Percentiles rank a stretch among this genome's conserved stretches.
phyloP scores from a whole-genome alignment of 2,113 vertebrate genomes.

The Oncorhynchus keta region DNA sequence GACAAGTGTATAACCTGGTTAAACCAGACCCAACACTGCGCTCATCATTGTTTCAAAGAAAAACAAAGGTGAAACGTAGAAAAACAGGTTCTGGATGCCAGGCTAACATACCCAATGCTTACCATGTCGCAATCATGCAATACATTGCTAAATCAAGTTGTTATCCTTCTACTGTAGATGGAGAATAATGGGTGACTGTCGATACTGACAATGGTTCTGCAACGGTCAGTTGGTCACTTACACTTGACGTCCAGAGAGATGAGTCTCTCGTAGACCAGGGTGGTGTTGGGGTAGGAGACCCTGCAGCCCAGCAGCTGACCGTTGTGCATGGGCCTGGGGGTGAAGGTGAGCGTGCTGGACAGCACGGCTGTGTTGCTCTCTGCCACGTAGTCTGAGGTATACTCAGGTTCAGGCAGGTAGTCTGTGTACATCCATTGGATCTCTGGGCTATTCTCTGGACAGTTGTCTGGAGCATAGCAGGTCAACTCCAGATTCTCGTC shows the following conservation, averaged over 20 bases:
- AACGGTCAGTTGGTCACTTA: constrained; percentile 61
- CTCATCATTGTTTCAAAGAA: too few relatives aligned
- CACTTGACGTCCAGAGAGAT: constrained; percentile 86
- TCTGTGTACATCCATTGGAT: constrained; percentile 87
- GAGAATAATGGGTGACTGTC: too few relatives aligned
- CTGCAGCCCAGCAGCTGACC: constrained; percentile 84
- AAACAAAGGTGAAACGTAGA: too few relatives aligned
- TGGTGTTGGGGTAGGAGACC: constrained; percentile 82
- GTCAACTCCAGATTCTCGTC: constrained; percentile 81
- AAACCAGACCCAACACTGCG: too few relatives aligned
- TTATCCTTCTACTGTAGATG: too few relatives aligned
- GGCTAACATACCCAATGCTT: too few relatives aligned
- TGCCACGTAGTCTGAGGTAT: constrained; percentile 75
- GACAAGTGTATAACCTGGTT: too few relatives aligned
- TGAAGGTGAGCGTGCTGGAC: constrained; percentile 81
- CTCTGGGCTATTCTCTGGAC: constrained; percentile 83
- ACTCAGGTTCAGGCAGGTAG: constrained; percentile 78
- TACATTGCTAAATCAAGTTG: too few relatives aligned
- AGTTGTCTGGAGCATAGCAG: constrained; percentile 87
- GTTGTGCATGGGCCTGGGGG: constrained; percentile 81
- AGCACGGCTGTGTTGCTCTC: constrained; percentile 81
- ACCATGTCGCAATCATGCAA: too few relatives aligned
- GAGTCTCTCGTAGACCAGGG: constrained; percentile 80
- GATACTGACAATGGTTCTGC: too few relatives aligned
- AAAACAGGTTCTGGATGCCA: too few relatives aligned